Conservation (phyloP, 2,797 vertebrate genomes). For the Acanthiza pusilla region DNA sequence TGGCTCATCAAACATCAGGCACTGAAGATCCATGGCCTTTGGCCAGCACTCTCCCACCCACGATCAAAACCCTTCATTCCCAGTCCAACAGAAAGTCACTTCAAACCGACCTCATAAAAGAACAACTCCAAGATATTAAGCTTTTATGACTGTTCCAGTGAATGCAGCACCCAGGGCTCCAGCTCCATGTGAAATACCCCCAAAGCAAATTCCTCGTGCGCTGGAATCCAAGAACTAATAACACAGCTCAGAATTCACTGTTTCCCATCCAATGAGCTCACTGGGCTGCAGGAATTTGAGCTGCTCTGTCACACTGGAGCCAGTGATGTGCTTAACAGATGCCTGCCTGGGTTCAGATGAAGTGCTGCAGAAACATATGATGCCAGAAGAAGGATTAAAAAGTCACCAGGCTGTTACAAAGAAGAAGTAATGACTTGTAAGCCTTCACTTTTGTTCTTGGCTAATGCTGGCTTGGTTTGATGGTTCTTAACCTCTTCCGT, state of each 20-base stretch:
- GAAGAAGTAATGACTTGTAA: conserved; percentile 44
- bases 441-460: conserved; percentile 40
- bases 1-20: neutral
- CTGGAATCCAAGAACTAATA: conserved; percentile 4
- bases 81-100: neutral
- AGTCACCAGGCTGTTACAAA: conserved; percentile 48
- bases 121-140: neutral
- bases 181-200: neutral
- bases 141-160: neutral
- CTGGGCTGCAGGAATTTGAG: conserved; percentile 26
- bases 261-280: neutral
- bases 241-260: neutral
- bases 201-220: neutral
- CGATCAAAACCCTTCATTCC: neutral
- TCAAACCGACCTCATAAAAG: neutral
- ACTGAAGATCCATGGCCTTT: neutral
- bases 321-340: conserved; percentile 41
- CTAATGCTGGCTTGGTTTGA: neutral
- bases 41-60: conserved; percentile 23
- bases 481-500: neutral
- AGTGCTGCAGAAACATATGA: conserved; percentile 23
- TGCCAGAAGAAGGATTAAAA: conserved; percentile 51
- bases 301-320: conserved; percentile 9
- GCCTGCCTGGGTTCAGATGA: conserved; percentile 34
- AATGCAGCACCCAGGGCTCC: neutral